A percentile compares a stretch with the other conserved stretches of the same genome.
phyloP scores from a whole-genome alignment of 2,113 vertebrate genomes.

The Meleagris gallopavo region DNA sequence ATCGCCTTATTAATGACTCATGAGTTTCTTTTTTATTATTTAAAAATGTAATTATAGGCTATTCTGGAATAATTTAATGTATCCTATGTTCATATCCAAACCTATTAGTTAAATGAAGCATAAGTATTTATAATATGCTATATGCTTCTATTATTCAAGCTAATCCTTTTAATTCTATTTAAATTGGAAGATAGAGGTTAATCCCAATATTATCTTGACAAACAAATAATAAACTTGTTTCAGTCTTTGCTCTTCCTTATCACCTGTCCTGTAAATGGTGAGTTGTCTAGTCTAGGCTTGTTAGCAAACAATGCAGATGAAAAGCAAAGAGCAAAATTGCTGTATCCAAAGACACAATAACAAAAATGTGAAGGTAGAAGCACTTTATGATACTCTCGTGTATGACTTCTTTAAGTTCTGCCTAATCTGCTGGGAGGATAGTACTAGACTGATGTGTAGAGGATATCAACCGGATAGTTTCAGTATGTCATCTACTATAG shows the following conservation, averaged over 20 bases:
- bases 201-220: conserved; percentile 74
- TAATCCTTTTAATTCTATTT: conserved; percentile 83
- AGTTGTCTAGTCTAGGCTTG: conserved; percentile 39
- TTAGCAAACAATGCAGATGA: conserved; percentile 23
- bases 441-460: neutral
- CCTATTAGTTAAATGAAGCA: conserved; percentile 78
- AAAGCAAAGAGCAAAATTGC: conserved; percentile 39
- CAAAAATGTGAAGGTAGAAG: neutral
- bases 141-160: conserved; percentile 72
- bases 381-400: neutral
- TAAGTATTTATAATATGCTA: conserved; percentile 73
- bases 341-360: conserved; percentile 5
- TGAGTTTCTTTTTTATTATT: conserved; percentile 75
- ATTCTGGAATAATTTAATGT: conserved; percentile 76
- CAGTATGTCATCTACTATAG: neutral
- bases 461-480: neutral
- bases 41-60: conserved; percentile 75
- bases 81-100: conserved; percentile 77
- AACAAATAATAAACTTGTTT: conserved; percentile 76
- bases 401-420: neutral
- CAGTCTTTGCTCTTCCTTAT: conserved; percentile 67
- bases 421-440: neutral
- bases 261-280: conserved; percentile 53
- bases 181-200: conserved; percentile 76
- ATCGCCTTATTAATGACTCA: conserved; percentile 75